Conservation (phyloP, 2,888 invertebrate genomes). For the Drosophila buzzatii region DNA sequence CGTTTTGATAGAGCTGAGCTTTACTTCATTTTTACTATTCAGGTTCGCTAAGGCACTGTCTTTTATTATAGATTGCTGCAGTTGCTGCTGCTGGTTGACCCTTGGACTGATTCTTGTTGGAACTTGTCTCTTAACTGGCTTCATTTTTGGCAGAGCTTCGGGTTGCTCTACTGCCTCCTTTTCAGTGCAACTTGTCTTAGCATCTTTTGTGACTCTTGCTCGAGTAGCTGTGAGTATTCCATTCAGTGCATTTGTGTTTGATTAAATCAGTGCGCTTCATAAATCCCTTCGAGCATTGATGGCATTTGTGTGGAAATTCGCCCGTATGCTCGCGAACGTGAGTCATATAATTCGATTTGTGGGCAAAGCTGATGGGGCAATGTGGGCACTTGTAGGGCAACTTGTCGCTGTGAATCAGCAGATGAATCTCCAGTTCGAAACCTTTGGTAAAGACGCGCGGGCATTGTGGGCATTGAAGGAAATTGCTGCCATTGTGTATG, state of each 20-base stretch:
- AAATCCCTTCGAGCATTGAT: background rate
- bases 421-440: slow-evolving; percentile 32
- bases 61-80: background rate
- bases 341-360: slow-evolving; percentile 25
- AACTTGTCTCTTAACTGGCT: background rate
- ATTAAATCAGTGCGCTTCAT: background rate
- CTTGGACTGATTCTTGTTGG: too few relatives aligned
- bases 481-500: slow-evolving; percentile 4
- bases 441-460: slow-evolving; percentile 19
- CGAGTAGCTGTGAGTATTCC: background rate
- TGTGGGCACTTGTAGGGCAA: slow-evolving; percentile 34
- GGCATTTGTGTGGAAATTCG: slow-evolving; percentile 3
- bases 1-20: background rate
- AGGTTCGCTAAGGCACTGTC: background rate
- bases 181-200: background rate
- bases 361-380: slow-evolving; percentile 37
- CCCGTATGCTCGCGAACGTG: slow-evolving; percentile 33
- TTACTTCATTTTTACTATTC: background rate
- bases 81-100: background rate
- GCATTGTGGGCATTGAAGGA: slow-evolving; percentile 29
- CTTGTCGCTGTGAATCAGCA: slow-evolving; percentile 35
- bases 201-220: background rate
- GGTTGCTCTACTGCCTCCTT: background rate
- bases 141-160: background rate
- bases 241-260: background rate